Percentiles rank a stretch among this genome's conserved stretches.
Evolutionary conservation across 1,140 invertebrate genomes (phyloP).

Genomic region (Brachionus rotundiformis): DNA sequence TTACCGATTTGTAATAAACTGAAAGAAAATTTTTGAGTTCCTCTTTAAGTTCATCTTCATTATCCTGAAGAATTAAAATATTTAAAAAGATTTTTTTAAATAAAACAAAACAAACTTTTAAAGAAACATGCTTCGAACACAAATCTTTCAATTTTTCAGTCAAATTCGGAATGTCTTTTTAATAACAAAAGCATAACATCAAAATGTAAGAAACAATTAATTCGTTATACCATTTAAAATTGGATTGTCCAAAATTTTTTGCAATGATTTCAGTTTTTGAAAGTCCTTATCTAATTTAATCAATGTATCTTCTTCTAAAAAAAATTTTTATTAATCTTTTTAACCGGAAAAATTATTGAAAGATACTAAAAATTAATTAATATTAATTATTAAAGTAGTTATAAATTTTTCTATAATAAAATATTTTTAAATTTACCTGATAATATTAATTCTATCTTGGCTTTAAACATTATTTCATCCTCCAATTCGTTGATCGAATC

Average conservation of each 20-base stretch:
- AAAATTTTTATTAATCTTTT: not conserved
- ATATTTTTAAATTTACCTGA: not conserved
- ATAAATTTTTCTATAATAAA: not conserved
- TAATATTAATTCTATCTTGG: slow-evolving; percentile 44
- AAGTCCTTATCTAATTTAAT: slow-evolving; percentile 25
- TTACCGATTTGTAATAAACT: slow-evolving; percentile 34
- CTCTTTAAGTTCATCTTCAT: not conserved
- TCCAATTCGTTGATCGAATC: slow-evolving; percentile 12
- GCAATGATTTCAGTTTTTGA: not conserved
- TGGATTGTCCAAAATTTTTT: slow-evolving; percentile 20
- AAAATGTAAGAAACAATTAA: slow-evolving; percentile 1
- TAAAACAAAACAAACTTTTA: not conserved
- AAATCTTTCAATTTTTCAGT: not conserved
- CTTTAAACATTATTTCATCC: slow-evolving; percentile 17
- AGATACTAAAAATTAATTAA: too few relatives aligned
- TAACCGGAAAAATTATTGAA: too few relatives aligned
- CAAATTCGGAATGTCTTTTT: not conserved
- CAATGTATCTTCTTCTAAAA: slow-evolving; percentile 29
- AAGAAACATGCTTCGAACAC: not conserved
- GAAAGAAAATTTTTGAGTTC: slow-evolving; percentile 34
- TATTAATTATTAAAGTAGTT: too few relatives aligned
- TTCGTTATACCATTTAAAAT: slow-evolving; percentile 26
- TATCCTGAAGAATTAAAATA: not conserved
- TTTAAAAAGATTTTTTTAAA: not conserved
- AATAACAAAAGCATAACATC: not conserved